Evolutionary conservation across 2,113 vertebrate species (phyloP).

Genomic region (Vidua macroura): DNA sequence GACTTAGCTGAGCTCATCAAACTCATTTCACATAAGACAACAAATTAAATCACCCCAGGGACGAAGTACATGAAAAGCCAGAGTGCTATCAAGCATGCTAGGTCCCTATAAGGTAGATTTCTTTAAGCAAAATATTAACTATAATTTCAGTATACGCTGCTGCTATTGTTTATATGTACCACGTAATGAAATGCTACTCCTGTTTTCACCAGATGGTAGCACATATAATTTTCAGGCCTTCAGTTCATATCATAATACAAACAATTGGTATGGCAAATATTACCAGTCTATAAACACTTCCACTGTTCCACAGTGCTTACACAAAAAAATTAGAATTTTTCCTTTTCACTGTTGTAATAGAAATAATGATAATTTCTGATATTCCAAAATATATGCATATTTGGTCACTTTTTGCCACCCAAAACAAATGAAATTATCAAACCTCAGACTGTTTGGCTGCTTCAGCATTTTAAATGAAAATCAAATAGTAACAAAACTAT

Average conservation of each 20-base stretch:
- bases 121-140: slow-evolving; percentile 67
- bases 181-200: slow-evolving; percentile 71
- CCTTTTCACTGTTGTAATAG: slow-evolving; percentile 35
- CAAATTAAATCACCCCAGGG: slow-evolving; percentile 77
- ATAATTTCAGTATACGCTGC: slow-evolving; percentile 53
- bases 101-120: slow-evolving; percentile 59
- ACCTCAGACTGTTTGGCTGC: slow-evolving; percentile 28
- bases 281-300: slow-evolving; percentile 58
- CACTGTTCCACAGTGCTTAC: not conserved
- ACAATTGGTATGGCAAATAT: slow-evolving; percentile 66
- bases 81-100: slow-evolving; percentile 39
- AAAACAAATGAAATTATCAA: slow-evolving; percentile 52
- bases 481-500: slow-evolving; percentile 60
- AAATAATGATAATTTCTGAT: slow-evolving; percentile 37
- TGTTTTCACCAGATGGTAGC: slow-evolving; percentile 70
- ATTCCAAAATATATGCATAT: slow-evolving; percentile 17
- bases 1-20: slow-evolving; percentile 78
- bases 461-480: slow-evolving; percentile 45
- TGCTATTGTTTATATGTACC: slow-evolving; percentile 52
- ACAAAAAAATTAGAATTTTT: slow-evolving; percentile 19
- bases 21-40: slow-evolving; percentile 82
- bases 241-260: slow-evolving; percentile 58
- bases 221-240: slow-evolving; percentile 67
- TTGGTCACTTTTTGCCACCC: slow-evolving; percentile 33
- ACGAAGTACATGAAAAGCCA: slow-evolving; percentile 67